A percentile compares a stretch with the other conserved stretches of the same genome.
Conservation (phyloP, 2,888 invertebrate genomes). For the Harpalus rufipes region DNA sequence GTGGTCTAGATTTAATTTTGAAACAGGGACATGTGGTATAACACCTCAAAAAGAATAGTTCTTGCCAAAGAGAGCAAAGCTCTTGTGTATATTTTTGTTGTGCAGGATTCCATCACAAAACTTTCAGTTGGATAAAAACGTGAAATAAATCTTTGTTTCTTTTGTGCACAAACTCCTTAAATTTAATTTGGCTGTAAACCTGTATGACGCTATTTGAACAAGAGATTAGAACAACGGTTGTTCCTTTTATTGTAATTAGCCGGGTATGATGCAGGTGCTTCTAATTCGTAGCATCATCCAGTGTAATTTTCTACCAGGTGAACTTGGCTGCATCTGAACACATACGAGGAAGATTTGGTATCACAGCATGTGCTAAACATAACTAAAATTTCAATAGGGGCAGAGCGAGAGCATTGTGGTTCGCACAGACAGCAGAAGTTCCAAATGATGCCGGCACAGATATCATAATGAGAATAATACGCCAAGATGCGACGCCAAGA, state of each 20-base stretch:
- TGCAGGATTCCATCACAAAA: neutral
- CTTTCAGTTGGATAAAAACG: neutral
- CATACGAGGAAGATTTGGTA: slow-evolving; percentile 1
- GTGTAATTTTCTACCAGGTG: slow-evolving; percentile 58
- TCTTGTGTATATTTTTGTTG: neutral
- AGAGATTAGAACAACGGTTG: slow-evolving; percentile 22
- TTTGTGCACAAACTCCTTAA: slow-evolving; percentile 41
- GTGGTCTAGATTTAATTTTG: too few relatives aligned
- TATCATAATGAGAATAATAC: slow-evolving; percentile 56
- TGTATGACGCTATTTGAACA: slow-evolving; percentile 44
- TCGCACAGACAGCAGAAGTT: slow-evolving; percentile 30
- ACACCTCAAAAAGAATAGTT: too few relatives aligned
- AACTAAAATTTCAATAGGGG: slow-evolving; percentile 58
- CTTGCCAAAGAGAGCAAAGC: neutral
- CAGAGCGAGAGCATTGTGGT: slow-evolving; percentile 41
- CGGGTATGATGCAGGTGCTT: slow-evolving; percentile 43
- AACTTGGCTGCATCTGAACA: slow-evolving; percentile 28
- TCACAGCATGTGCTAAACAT: slow-evolving; percentile 54
- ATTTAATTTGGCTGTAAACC: slow-evolving; percentile 50
- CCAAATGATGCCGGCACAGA: slow-evolving; percentile 59
- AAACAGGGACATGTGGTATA: too few relatives aligned
- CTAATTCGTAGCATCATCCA: slow-evolving; percentile 34
- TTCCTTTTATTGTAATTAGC: slow-evolving; percentile 50
- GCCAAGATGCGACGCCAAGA: slow-evolving; percentile 20
- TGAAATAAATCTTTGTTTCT: slow-evolving; percentile 31